Evolutionary conservation across 92 coral and sea anemone genomes (phyloP).

Genomic region (Metridium senile): DNA sequence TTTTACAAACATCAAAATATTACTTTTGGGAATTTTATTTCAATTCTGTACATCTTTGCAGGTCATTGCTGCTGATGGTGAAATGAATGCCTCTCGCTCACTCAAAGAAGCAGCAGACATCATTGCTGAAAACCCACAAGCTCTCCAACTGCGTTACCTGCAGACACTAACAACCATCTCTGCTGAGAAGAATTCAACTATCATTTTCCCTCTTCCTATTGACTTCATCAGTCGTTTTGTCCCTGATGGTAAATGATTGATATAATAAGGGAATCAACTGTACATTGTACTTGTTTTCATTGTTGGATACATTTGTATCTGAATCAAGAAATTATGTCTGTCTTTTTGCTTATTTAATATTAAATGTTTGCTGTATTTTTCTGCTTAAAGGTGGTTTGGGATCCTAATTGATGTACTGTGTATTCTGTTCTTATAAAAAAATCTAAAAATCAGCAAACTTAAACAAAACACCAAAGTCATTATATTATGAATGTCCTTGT

Average conservation of each 20-base stretch:
- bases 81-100: constrained; percentile 88
- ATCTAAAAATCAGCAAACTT: too few species aligned
- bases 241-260: constrained; percentile 12
- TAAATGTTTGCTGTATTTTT: too few species aligned
- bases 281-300: too few species aligned
- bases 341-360: too few species aligned
- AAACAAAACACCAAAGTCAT: too few species aligned
- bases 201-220: constrained; percentile 67
- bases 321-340: background rate
- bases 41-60: background rate
- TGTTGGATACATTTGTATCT: background rate
- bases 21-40: too few species aligned
- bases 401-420: too few species aligned
- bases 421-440: too few species aligned
- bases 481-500: too few species aligned
- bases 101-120: constrained; percentile 92
- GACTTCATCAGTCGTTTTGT: constrained; percentile 37
- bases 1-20: too few species aligned
- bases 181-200: constrained; percentile 59
- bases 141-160: constrained; percentile 88
- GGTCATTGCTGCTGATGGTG: constrained; percentile 96
- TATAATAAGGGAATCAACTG: too few species aligned
- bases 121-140: constrained; percentile 80
- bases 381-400: too few species aligned
- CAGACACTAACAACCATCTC: constrained; percentile 81